phyloP scores from a whole-genome alignment of 2,888 invertebrate genomes.

The Malacosoma neustria region DNA sequence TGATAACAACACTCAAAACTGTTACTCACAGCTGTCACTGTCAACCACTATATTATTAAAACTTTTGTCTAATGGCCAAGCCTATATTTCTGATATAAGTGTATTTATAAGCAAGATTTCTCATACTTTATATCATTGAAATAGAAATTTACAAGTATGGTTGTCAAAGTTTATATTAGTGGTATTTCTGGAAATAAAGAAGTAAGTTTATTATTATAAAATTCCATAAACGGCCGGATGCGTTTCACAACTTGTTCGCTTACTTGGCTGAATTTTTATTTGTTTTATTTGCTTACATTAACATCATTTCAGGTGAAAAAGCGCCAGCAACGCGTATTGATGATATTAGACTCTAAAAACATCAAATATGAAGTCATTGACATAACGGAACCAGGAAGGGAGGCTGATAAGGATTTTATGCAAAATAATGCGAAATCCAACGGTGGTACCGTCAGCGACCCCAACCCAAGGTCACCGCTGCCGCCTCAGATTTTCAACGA shows the following conservation, averaged over 20 bases:
- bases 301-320: constrained; percentile 88
- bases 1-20: too few relatives aligned
- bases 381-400: constrained; percentile 94
- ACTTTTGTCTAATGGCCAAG: constrained; percentile 66
- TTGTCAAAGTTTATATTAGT: constrained; percentile 92
- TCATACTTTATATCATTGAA: constrained; percentile 32
- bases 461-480: constrained; percentile 84
- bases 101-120: constrained; percentile 43
- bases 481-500: constrained; percentile 97
- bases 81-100: constrained; percentile 58
- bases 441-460: constrained; percentile 83
- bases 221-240: constrained; percentile 51
- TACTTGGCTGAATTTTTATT: constrained; percentile 52
- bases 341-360: constrained; percentile 94
- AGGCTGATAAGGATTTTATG: constrained; percentile 93
- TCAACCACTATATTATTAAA: constrained; percentile 31
- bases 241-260: constrained; percentile 43
- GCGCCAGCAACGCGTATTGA: constrained; percentile 93
- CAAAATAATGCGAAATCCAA: constrained; percentile 87
- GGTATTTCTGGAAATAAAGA: constrained; percentile 96
- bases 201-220: constrained; percentile 78
- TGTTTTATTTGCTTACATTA: constrained; percentile 54
- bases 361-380: constrained; percentile 94
- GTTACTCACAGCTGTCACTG: too few relatives aligned
- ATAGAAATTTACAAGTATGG: constrained; percentile 76